These are phyloP conservation scores for Emydocephalus ijimae DNA, from an alignment of 2,113 vertebrate species.

Conservation along the genomic window DNA sequence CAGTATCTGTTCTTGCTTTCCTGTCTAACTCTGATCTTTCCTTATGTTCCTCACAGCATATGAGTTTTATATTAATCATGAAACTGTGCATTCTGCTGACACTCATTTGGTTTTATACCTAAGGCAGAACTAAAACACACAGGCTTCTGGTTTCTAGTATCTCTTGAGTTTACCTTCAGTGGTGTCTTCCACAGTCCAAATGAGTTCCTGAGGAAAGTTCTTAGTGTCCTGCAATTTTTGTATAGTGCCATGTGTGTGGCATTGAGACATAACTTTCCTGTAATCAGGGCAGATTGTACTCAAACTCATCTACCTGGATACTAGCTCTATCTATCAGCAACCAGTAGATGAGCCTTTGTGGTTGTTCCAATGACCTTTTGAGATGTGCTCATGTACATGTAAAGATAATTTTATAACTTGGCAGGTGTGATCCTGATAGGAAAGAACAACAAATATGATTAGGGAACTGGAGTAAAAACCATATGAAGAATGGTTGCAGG, in stretches of 20 bases:
- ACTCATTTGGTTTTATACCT: background rate
- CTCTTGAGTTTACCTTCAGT: background rate
- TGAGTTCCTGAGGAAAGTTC: background rate
- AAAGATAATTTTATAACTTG: background rate
- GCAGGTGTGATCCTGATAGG: background rate
- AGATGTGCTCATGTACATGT: background rate
- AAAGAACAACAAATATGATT: no score
- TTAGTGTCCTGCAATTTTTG: background rate
- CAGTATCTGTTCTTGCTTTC: background rate
- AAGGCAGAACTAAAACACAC: background rate
- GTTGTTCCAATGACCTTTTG: no score
- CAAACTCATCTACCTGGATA: no score
- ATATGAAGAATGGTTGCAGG: background rate
- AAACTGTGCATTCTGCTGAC: background rate
- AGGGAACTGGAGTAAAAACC: no score
- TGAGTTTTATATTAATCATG: background rate
- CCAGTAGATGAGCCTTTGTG: no score
- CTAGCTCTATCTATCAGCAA: no score
- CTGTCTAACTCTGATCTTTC: background rate
- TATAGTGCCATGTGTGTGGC: background rate
- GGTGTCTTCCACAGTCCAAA: background rate
- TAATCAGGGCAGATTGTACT: background rate
- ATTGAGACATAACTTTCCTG: background rate
- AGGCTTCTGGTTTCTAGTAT: background rate
- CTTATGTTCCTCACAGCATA: background rate